These are phyloP conservation scores for Rhopalosiphum maidis DNA, from an alignment of 1,140 invertebrate species.

Conservation along the genomic window DNA sequence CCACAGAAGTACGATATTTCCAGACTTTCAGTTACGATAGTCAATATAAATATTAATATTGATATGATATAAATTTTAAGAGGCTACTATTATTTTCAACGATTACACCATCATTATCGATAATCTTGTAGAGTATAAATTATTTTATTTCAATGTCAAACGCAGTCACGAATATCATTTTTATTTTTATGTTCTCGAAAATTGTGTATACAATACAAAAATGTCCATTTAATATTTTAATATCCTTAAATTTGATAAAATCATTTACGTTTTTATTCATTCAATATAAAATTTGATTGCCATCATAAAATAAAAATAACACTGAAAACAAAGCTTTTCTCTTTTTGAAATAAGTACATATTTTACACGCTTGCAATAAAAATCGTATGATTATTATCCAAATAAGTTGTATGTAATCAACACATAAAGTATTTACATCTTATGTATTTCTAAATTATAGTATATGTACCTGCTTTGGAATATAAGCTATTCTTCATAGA, in stretches of 20 bases:
- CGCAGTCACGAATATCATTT: not conserved
- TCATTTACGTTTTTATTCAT: not conserved
- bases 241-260: not conserved
- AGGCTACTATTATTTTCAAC: not conserved
- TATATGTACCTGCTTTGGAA: not conserved
- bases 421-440: not conserved
- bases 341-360: not conserved
- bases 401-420: not conserved
- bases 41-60: not conserved
- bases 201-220: not conserved
- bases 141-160: not conserved
- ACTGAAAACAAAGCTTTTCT: not conserved
- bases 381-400: not conserved
- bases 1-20: rapidly evolving
- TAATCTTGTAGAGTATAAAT: not conserved
- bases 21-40: not conserved
- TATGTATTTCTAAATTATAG: not conserved
- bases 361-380: not conserved
- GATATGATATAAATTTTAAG: not conserved
- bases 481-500: not conserved
- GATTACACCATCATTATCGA: not conserved
- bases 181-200: not conserved
- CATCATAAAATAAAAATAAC: not conserved
- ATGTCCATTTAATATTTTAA: not conserved
- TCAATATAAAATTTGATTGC: not conserved